These are phyloP conservation scores for Hirudinaria manillensis DNA, from an alignment of 2,888 invertebrate genomes.

Conservation along the genomic window DNA sequence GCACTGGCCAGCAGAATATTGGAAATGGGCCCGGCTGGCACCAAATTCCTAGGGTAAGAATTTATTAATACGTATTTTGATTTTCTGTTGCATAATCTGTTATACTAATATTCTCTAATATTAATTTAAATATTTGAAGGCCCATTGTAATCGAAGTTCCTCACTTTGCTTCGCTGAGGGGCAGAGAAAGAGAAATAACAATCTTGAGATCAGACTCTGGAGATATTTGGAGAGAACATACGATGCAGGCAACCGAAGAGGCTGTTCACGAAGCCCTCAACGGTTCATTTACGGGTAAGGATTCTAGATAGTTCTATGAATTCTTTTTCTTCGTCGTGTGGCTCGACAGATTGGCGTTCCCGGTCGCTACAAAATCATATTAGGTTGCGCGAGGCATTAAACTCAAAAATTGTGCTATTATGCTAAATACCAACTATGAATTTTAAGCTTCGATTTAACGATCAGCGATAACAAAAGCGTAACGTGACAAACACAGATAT, in stretches of 20 bases:
- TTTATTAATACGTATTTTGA: background rate
- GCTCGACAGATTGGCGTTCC: background rate
- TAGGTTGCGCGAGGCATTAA: too few species aligned
- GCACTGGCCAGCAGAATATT: conserved; percentile 89
- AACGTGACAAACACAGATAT: conserved; percentile 58
- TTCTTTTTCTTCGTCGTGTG: background rate
- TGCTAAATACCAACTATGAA: too few species aligned
- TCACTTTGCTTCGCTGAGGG: conserved; percentile 94
- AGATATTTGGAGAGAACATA: conserved; percentile 97
- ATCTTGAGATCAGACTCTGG: conserved; percentile 96
- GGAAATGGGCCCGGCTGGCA: conserved; percentile 91
- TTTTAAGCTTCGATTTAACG: too few species aligned
- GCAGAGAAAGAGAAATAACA: conserved; percentile 91
- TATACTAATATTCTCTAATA: background rate
- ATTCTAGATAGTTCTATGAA: background rate
- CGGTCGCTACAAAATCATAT: too few species aligned
- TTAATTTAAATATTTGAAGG: conserved; percentile 40
- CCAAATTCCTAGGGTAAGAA: conserved; percentile 88
- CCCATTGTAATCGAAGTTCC: conserved; percentile 81
- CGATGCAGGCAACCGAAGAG: conserved; percentile 86
- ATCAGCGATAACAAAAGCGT: background rate
- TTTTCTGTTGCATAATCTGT: background rate
- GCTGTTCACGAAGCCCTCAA: conserved; percentile 87
- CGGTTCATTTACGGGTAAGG: conserved; percentile 61
- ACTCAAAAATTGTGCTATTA: too few species aligned